Evolutionary conservation across 2,888 invertebrate species (phyloP), one percentile per base, ranked within the genome.

Genomic region (Cremastinae sp.): DNA sequence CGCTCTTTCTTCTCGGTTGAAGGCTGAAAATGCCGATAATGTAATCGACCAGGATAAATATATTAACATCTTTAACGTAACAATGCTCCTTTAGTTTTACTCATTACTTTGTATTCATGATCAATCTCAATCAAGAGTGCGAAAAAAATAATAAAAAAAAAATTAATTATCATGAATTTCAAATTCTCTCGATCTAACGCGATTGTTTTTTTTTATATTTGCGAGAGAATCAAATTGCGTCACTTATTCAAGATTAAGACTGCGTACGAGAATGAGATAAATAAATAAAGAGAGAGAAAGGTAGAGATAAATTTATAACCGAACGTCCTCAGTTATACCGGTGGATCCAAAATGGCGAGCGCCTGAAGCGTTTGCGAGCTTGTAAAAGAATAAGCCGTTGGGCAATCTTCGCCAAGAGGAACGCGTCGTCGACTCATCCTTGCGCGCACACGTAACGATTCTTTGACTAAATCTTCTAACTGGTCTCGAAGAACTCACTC

Each of bases 271-370:
- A 41, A 41, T n/a, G 12, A n/a, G 41, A 28, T 28, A 28, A 3
- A 28, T 83, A 84, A 39, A 10, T 22, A 45, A 45, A 47, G 47
- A 55, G 37, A 51, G n/a, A 45, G 45, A 45, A 18, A 5, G 20
- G 18, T 3, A 22, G 53, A 28, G 53, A 28, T 39, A 41, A 10
- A 62, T 22, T 5, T 16, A 56, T 49, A 56, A 47, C 16, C 43
- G 47, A 49, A 45, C 51, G 64, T 65, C 59, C 41, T 47, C 56
- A n/a, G 49, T 12, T 64, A 59, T 39, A 58, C 59, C 65, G 71
- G 81, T 82, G 79, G 82, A 83, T 83, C 85, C 84, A 85, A 87
- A 86, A 87, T 87, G 86, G 87, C 83, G 82, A 10, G 41, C n/a
- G 43, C 9, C 3, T 8, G 64, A 55, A 64, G 51, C 69, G 16